Evolutionary conservation across 2,113 vertebrate species (phyloP).

Genomic region (Coracopsis vasa): DNA sequence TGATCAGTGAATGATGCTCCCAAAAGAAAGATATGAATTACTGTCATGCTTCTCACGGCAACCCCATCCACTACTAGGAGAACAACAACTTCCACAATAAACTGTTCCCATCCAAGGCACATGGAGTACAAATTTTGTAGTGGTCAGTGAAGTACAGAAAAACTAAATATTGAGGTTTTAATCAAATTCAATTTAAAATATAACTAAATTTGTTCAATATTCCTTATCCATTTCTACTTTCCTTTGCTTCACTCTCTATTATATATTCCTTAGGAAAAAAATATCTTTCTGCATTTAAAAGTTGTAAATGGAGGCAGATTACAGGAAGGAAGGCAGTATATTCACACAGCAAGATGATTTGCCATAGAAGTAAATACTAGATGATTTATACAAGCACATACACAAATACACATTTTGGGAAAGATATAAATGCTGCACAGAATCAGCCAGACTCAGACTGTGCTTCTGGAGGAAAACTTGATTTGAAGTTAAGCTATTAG

Average conservation of each 20-base stretch:
- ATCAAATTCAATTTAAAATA: neutral
- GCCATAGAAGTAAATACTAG: neutral
- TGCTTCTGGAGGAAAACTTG: neutral
- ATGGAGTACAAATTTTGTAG: neutral
- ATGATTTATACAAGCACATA: neutral
- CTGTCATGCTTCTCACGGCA: rapidly evolving
- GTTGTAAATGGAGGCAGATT: neutral
- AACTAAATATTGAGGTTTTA: neutral
- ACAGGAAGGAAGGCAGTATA: neutral
- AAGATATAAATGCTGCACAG: neutral
- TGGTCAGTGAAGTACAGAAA: neutral
- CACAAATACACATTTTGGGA: neutral
- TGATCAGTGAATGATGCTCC: neutral
- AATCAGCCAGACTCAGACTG: neutral
- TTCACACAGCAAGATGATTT: neutral
- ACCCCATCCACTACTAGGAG: neutral
- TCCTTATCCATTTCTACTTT: neutral
- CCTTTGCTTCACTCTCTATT: neutral
- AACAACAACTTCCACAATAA: neutral
- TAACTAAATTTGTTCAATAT: neutral
- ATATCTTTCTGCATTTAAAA: neutral
- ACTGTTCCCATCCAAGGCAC: neutral
- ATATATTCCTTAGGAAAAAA: neutral
- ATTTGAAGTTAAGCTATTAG: neutral
- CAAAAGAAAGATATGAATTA: neutral